Evolutionary conservation across 2,113 vertebrate species (phyloP).

Genomic region (Amblyopsis rosae): DNA sequence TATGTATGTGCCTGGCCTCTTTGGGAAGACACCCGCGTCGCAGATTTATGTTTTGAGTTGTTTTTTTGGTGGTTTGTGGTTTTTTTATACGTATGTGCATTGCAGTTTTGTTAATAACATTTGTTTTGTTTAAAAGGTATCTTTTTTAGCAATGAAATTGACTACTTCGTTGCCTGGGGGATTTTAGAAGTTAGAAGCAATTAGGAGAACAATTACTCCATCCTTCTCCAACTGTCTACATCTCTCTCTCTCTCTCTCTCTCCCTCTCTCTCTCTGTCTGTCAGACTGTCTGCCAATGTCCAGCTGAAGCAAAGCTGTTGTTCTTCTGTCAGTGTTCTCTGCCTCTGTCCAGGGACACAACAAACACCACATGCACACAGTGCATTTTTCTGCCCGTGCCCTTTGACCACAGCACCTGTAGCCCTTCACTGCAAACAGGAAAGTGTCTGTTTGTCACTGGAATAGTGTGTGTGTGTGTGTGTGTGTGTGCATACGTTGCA

Average conservation of each 20-base stretch:
- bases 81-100: no score
- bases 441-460: background rate
- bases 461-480: no score
- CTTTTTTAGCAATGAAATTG: background rate
- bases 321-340: background rate
- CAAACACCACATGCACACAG: background rate
- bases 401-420: slow-evolving; percentile 6
- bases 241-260: background rate
- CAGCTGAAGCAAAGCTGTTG: background rate
- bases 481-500: background rate
- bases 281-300: background rate
- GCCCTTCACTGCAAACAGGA: slow-evolving; percentile 6
- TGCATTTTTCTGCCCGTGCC: background rate
- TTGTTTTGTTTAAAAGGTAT: background rate
- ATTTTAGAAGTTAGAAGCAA: no score
- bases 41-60: no score
- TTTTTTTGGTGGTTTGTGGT: no score
- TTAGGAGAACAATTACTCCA: no score
- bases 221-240: background rate
- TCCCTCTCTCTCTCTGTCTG: slow-evolving; percentile 5
- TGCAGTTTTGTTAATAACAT: background rate
- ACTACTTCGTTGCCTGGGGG: no score
- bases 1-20: slow-evolving; percentile 40
- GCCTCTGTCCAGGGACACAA: background rate
- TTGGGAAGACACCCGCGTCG: background rate